These are phyloP conservation scores for Stigmatopora nigra DNA, from an alignment of 2,113 vertebrate genomes.

Conservation along the genomic window DNA sequence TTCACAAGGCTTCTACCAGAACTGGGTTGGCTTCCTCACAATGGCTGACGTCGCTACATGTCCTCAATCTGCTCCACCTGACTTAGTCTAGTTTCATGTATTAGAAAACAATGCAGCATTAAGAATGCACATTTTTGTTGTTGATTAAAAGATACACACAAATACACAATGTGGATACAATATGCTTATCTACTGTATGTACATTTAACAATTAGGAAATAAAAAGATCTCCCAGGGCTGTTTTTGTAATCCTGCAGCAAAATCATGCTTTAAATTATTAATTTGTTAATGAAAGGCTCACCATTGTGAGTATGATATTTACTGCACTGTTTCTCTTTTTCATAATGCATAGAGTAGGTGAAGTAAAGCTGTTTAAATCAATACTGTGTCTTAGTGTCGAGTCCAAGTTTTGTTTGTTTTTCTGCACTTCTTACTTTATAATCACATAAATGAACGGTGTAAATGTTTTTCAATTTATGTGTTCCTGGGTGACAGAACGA, in stretches of 20 bases:
- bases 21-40: conserved; percentile 89
- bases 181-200: neutral
- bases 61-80: conserved; percentile 58
- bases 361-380: conserved; percentile 22
- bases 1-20: conserved; percentile 80
- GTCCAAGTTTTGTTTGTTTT: neutral
- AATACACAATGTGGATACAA: neutral
- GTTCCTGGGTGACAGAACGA: too few relatives aligned
- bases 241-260: neutral
- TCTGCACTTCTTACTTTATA: neutral
- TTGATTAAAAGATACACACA: neutral
- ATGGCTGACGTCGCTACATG: conserved; percentile 56
- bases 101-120: neutral
- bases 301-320: neutral
- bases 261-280: conserved; percentile 10
- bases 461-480: too few relatives aligned
- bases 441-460: neutral
- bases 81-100: conserved; percentile 69
- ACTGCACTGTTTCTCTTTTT: conserved; percentile 3
- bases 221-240: neutral
- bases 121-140: neutral
- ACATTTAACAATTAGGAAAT: neutral
- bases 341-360: conserved; percentile 23
- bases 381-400: conserved; percentile 20
- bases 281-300: neutral